Base-by-base conservation (phyloP, 2,888 invertebrate genomes). In the Brachypterus glaber region DNA sequence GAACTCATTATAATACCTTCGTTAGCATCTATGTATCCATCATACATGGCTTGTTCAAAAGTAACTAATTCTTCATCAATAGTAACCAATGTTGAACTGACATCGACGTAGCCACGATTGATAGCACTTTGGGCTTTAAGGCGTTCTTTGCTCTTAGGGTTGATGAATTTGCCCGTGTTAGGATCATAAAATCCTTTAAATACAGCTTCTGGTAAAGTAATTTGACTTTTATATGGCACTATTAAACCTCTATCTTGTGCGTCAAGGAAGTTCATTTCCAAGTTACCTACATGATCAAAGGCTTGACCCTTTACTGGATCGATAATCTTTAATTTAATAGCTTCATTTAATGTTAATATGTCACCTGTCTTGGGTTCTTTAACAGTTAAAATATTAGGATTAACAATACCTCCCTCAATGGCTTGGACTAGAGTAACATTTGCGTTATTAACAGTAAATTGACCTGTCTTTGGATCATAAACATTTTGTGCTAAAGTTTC, bases 111-210 rank as follows among this genome's bases (percentile, higher is more conserved):
- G 43, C 88, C 88, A 55, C 82, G 78, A 57, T 79, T 79, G 55
- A 91, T 82, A 37, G 92, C 91, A 52, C 82, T 78, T 63, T 87
- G 82, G 35, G 87, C 81, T 47, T 81, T 78, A 43, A 90, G 65
- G 59, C 82, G 80, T 61, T 85, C 84, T 51, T 80, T 79, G n/a
- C 80, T 82, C 53, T 78, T 74, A 2, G 86, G 81, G 59, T 84
- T 83, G 24, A 80, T 80, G 57, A 89, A 85, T 55, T 83, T 79
- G 31, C 91, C 90, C 21, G 83, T 80, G 52, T 77, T 75, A 0
- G 85, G 82, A 68, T 93, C 88, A 57, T 90, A 91, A 45, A 86
- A 77, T n/a, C 90, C 90, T 65, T 86, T 83, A 55, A 84, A 84
- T n/a, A 92, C 82, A 2, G 91, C 91, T 67, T 90, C 89, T 1